phyloP scores from a whole-genome alignment of 1,140 invertebrate species.

The Linepithema humile region DNA sequence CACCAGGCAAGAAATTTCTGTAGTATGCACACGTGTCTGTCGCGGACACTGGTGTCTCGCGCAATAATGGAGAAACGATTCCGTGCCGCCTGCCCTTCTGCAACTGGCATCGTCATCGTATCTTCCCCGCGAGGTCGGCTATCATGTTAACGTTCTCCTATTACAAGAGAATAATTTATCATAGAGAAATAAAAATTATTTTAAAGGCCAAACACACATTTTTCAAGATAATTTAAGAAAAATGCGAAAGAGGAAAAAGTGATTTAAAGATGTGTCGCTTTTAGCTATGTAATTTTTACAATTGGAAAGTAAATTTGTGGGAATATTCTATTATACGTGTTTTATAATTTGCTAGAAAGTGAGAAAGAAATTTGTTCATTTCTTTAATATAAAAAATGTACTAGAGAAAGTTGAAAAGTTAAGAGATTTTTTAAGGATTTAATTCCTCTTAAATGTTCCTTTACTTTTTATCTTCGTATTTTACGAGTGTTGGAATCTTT shows the following conservation, averaged over 20 bases:
- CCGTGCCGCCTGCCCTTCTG: background rate
- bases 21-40: constrained; percentile 49
- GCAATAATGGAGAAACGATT: constrained; percentile 42
- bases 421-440: background rate
- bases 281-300: background rate
- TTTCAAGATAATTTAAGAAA: background rate
- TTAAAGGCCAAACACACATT: background rate
- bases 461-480: too few species aligned
- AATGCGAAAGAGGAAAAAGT: background rate
- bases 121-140: constrained; percentile 1
- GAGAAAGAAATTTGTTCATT: background rate
- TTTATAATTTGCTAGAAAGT: background rate
- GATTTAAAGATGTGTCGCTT: background rate
- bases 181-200: constrained; percentile 8
- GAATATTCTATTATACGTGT: background rate
- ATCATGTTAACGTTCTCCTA: constrained; percentile 38
- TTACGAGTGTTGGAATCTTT: background rate
- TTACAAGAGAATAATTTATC: constrained; percentile 10
- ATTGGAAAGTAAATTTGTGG: background rate
- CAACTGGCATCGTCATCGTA: constrained; percentile 47
- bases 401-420: too few species aligned
- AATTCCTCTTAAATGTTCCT: background rate
- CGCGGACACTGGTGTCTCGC: constrained; percentile 38
- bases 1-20: constrained; percentile 45
- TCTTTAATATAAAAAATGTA: too few species aligned